Percentiles rank a stretch among this genome's conserved stretches.
Evolutionary conservation across 2,113 vertebrate genomes (phyloP).

Genomic region (Erythrocebus patas): DNA sequence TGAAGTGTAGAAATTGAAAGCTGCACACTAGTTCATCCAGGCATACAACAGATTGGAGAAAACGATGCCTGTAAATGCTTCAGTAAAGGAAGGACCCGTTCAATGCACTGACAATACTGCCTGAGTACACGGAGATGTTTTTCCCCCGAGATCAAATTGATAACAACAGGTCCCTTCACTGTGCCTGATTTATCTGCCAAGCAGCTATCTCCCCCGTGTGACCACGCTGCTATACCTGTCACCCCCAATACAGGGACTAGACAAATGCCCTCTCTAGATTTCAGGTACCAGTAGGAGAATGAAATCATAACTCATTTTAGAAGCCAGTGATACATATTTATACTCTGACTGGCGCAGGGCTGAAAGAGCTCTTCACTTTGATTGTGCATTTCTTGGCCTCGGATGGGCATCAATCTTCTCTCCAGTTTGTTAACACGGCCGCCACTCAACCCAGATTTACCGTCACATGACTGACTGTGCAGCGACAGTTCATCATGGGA

Average conservation of each 20-base stretch:
- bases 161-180: conserved; percentile 81
- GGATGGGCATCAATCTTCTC: conserved; percentile 81
- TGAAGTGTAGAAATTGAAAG: neutral
- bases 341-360: conserved; percentile 71
- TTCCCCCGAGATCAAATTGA: conserved; percentile 80
- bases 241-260: conserved; percentile 80
- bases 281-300: conserved; percentile 83
- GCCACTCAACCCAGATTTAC: conserved; percentile 83
- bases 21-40: neutral
- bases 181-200: conserved; percentile 83
- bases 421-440: conserved; percentile 82
- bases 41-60: neutral
- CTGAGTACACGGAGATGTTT: conserved; percentile 70
- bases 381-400: conserved; percentile 68
- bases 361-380: conserved; percentile 78
- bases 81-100: conserved; percentile 55
- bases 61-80: conserved; percentile 55
- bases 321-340: conserved; percentile 85
- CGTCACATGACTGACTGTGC: conserved; percentile 75
- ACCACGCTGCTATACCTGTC: conserved; percentile 79
- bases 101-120: conserved; percentile 31
- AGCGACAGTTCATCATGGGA: conserved; percentile 72
- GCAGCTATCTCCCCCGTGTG: conserved; percentile 63
- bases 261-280: conserved; percentile 84
- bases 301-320: conserved; percentile 86